Evolutionary conservation across 2,888 invertebrate species (phyloP), one percentile per base, ranked within the genome.

Genomic region (Gnatocerus cornutus): DNA sequence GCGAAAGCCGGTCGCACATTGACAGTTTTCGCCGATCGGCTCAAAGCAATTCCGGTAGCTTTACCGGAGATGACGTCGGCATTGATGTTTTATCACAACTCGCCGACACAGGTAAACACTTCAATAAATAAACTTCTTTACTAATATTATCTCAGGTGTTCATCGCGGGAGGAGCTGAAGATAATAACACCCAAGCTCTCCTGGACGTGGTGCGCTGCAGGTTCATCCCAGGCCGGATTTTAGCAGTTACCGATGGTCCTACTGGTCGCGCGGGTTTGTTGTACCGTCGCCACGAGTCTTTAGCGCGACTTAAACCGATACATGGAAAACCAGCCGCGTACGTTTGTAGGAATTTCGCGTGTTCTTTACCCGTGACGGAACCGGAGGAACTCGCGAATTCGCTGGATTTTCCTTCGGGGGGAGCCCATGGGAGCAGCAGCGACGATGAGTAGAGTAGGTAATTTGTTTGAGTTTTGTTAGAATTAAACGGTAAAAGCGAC

Each of bases 31-130:
- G 85, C 89, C 0, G 88, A 89, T 52, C 84, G 90, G 27, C 85
- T 96, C 21, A 85, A 84, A 7, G 87, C 89, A 16, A 85, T 90
- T 10, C 94, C 95, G 0, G 86, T 90, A 1, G 88, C 92, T 1
- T 82, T 95, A 53, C 93, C 95, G 0, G 91, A 93, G 84, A 91
- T 96, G 91, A 87, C 90, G 72, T 90, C 91, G 0, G 92, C 91
- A 0, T 86, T 93, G 16, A 88, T 93, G 86, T 87, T 91, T 73
- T 90, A 89, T 78, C 88, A 89, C 69, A 89, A 91, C 76, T 89
- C 90, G 0, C 90, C 91, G 7, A 92, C 91, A n/a, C 93, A 93
- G 90, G 94, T 93, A 79, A 76, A 77, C 10, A 2, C 13, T 14
- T 21, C 52, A 33, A 33, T 29, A 29, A 7, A 7, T 29, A 29